Percentiles rank a stretch among this genome's conserved stretches.
Evolutionary conservation across 2,888 invertebrate species (phyloP).

Genomic region (Odontocolon sp.): DNA sequence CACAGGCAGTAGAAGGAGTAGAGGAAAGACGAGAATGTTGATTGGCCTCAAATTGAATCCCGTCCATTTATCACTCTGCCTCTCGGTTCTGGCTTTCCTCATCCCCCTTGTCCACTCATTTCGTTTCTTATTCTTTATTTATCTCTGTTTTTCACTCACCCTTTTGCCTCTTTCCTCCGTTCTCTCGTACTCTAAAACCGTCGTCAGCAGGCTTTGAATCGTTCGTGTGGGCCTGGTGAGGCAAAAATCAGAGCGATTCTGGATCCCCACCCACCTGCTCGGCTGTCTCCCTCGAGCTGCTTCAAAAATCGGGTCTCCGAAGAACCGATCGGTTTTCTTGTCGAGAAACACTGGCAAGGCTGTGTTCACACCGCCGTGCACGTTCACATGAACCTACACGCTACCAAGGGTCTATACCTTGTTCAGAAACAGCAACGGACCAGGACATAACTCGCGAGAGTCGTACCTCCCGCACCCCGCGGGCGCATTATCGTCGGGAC

Average conservation of each 20-base stretch:
- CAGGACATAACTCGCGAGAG: constrained; percentile 49
- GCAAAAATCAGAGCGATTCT: constrained; percentile 65
- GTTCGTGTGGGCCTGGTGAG: constrained; percentile 47
- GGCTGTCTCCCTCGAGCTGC: neutral
- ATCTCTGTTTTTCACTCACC: constrained; percentile 15
- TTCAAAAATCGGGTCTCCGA: neutral
- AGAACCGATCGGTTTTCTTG: constrained; percentile 43
- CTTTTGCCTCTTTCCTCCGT: constrained; percentile 25
- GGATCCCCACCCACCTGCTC: constrained; percentile 13
- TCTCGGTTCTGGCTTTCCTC: constrained; percentile 45
- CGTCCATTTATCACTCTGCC: constrained; percentile 77
- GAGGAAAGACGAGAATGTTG: constrained; percentile 76
- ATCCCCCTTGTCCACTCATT: constrained; percentile 39
- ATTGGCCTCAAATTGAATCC: constrained; percentile 79
- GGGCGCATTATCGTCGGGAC: constrained; percentile 56
- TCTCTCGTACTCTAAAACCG: constrained; percentile 12
- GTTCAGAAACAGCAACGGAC: constrained; percentile 11
- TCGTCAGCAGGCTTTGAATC: neutral
- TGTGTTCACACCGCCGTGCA: constrained; percentile 26
- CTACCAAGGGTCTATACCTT: too few relatives aligned
- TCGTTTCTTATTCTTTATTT: constrained; percentile 42
- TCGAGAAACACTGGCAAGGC: constrained; percentile 1
- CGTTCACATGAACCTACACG: constrained; percentile 11
- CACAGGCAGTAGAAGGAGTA: constrained; percentile 25
- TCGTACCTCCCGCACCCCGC: constrained; percentile 40